These are phyloP conservation scores for Torymus auratus DNA, from an alignment of 2,888 invertebrate species.

Conservation along the genomic window DNA sequence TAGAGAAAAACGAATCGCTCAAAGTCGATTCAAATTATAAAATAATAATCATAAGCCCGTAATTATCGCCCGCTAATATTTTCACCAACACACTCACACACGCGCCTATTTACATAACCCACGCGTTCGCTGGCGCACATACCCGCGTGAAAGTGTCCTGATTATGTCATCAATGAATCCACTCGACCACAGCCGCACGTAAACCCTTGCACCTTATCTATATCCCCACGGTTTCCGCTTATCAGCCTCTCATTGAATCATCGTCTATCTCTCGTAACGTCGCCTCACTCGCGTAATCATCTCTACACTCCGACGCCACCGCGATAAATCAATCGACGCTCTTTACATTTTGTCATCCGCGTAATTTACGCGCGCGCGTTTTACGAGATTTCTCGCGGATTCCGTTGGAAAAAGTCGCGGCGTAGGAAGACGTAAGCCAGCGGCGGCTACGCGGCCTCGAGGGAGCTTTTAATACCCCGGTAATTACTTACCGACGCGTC, in stretches of 20 bases:
- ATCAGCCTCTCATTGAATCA: slow-evolving; percentile 18
- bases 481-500: slow-evolving; percentile 53
- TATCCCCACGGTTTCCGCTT: no score
- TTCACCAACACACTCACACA: neutral
- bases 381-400: slow-evolving; percentile 48
- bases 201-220: no score
- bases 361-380: slow-evolving; percentile 45
- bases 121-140: neutral
- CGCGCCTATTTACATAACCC: slow-evolving; percentile 4
- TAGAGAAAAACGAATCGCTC: neutral
- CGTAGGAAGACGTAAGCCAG: neutral
- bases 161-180: slow-evolving; percentile 6
- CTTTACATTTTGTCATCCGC: slow-evolving; percentile 29
- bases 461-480: slow-evolving; percentile 45
- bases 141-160: slow-evolving; percentile 16
- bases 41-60: slow-evolving; percentile 8
- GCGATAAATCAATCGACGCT: slow-evolving; percentile 46
- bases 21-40: slow-evolving; percentile 18
- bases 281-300: slow-evolving; percentile 6
- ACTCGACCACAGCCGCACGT: neutral
- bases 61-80: slow-evolving; percentile 24
- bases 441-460: neutral
- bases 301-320: neutral
- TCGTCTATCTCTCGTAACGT: slow-evolving; percentile 4
- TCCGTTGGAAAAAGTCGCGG: slow-evolving; percentile 25